phyloP scores from a whole-genome alignment of 2,888 invertebrate species.

The Protonemura montana region DNA sequence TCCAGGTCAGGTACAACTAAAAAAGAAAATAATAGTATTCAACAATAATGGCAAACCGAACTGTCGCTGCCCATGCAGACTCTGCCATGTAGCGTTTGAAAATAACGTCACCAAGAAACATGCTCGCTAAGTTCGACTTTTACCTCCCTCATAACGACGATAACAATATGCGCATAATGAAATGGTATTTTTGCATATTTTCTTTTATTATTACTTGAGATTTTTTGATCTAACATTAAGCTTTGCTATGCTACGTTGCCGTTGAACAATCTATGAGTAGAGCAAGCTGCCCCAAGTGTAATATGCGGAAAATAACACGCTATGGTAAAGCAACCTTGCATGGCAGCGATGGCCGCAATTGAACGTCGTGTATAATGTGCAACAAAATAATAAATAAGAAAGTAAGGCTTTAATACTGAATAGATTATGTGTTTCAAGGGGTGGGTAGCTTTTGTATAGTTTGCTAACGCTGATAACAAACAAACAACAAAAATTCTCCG shows the following conservation, averaged over 20 bases:
- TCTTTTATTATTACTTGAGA: neutral
- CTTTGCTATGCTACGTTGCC: neutral
- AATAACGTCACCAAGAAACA: neutral
- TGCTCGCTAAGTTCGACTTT: neutral
- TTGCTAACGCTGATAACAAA: neutral
- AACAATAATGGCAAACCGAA: neutral
- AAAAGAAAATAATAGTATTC: neutral
- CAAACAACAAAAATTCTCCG: neutral
- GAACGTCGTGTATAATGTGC: neutral
- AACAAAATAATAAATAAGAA: neutral
- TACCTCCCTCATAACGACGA: neutral
- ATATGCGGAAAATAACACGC: neutral
- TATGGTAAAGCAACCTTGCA: neutral
- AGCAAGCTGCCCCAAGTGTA: neutral
- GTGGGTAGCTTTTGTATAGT: neutral
- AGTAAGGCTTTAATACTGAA: neutral
- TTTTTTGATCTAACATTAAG: neutral
- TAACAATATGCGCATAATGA: conserved; percentile 7
- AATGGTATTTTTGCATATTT: neutral
- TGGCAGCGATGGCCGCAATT: neutral
- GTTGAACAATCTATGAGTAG: neutral
- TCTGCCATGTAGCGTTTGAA: neutral
- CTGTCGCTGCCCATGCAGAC: neutral
- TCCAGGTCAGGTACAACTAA: neutral
- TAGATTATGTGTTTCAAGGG: neutral